Conservation (phyloP, 1,140 invertebrate species). For the Lepidurus couesii region DNA sequence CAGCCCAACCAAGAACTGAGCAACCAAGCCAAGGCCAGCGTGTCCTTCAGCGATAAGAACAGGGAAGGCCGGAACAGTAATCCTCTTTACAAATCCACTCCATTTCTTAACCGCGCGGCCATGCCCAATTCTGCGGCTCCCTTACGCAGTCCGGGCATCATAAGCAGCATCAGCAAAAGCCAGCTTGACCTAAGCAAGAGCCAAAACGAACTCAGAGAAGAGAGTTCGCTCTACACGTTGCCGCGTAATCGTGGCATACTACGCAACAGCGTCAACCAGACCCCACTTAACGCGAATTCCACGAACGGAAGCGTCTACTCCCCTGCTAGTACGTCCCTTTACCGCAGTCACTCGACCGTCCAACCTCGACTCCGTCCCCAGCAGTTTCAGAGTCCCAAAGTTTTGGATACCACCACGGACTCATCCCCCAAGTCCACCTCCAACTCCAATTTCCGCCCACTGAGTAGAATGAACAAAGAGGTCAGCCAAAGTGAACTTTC, state of each 20-base stretch:
- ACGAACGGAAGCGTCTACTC: background rate
- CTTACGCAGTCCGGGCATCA: constrained; percentile 73
- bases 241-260: constrained; percentile 28
- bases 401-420: constrained; percentile 6
- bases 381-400: constrained; percentile 12
- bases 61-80: constrained; percentile 41
- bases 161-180: constrained; percentile 73
- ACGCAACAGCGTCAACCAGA: background rate
- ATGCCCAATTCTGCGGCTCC: constrained; percentile 59
- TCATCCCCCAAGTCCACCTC: background rate
- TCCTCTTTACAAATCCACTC: constrained; percentile 63
- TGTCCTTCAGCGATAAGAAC: constrained; percentile 36
- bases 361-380: background rate
- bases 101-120: constrained; percentile 56
- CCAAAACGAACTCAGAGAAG: constrained; percentile 27
- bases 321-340: background rate
- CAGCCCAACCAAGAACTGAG: constrained; percentile 51
- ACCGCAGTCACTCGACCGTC: background rate
- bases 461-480: background rate
- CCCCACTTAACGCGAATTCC: background rate
- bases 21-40: constrained; percentile 37
- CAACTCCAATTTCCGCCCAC: background rate
- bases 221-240: constrained; percentile 33
- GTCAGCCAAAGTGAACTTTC: constrained; percentile 24
- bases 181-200: constrained; percentile 58